phyloP scores from a whole-genome alignment of 2,113 vertebrate species.

The Corynorhinus townsendii region DNA sequence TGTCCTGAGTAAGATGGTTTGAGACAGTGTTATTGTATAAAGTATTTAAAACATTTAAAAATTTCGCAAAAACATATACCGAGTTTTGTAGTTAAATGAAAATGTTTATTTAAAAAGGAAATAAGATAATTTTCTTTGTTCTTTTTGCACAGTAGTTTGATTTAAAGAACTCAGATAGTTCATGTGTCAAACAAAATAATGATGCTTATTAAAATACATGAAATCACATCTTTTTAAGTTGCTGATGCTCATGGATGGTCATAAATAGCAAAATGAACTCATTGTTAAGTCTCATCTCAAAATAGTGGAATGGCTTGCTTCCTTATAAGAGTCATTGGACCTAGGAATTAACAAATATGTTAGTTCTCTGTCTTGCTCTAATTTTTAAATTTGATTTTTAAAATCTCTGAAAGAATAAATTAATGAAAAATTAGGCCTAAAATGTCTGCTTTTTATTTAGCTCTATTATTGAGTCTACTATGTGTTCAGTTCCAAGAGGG shows the following conservation, averaged over 20 bases:
- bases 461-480: background rate
- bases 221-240: constrained; percentile 23
- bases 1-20: background rate
- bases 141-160: background rate
- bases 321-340: constrained; percentile 19
- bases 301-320: background rate
- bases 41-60: constrained; percentile 43
- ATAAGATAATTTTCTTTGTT: background rate
- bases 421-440: background rate
- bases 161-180: constrained; percentile 11
- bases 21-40: background rate
- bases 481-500: background rate
- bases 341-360: background rate
- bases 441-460: background rate
- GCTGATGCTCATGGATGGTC: background rate
- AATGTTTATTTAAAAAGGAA: constrained; percentile 39
- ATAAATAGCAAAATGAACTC: background rate
- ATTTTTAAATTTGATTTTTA: background rate
- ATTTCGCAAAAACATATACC: background rate
- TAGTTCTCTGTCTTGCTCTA: background rate
- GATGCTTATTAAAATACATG: constrained; percentile 22
- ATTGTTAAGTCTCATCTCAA: background rate
- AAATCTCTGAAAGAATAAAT: constrained; percentile 20
- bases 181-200: constrained; percentile 19
- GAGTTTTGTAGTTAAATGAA: constrained; percentile 11